phyloP scores from a whole-genome alignment of 2,888 invertebrate genomes.

The Drosophila siamana region DNA sequence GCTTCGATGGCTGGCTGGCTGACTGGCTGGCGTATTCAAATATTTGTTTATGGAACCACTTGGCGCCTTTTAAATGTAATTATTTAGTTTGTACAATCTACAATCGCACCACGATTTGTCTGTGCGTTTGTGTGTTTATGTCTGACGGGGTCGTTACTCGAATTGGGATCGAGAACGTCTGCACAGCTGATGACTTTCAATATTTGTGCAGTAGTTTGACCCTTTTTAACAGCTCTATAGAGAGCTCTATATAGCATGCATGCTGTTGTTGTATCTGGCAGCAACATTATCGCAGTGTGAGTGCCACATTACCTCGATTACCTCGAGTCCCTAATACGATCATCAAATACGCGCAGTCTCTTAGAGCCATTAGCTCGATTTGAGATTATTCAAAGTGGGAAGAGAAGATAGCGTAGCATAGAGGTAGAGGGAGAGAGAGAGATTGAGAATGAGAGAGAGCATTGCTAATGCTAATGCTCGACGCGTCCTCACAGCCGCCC shows the following conservation, averaged over 20 bases:
- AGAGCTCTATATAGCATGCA: slow-evolving; percentile 40
- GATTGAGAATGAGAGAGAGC: too few species aligned
- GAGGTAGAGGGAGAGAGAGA: too few species aligned
- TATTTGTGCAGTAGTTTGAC: slow-evolving; percentile 79
- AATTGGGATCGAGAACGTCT: slow-evolving; percentile 23
- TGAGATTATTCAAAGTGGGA: too few species aligned
- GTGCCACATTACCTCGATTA: slow-evolving; percentile 61
- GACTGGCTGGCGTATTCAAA: slow-evolving; percentile 64
- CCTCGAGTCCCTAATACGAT: slow-evolving; percentile 62
- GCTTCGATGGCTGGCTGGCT: too few species aligned
- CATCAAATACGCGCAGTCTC: slow-evolving; percentile 56
- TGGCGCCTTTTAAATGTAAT: slow-evolving; percentile 85
- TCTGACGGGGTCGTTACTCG: slow-evolving; percentile 60
- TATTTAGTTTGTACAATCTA: slow-evolving; percentile 73
- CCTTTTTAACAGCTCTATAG: slow-evolving; percentile 76
- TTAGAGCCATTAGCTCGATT: too few species aligned
- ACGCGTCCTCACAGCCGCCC: slow-evolving; percentile 6
- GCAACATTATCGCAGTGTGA: slow-evolving; percentile 61
- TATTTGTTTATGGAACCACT: slow-evolving; percentile 84
- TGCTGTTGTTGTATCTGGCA: slow-evolving; percentile 51
- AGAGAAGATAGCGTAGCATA: too few species aligned
- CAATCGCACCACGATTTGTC: not conserved
- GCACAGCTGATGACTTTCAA: slow-evolving; percentile 69
- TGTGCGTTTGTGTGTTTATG: slow-evolving; percentile 29
- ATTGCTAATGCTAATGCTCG: not conserved